Conservation (phyloP, 2,888 invertebrate species). For the Andrena bicolor region DNA sequence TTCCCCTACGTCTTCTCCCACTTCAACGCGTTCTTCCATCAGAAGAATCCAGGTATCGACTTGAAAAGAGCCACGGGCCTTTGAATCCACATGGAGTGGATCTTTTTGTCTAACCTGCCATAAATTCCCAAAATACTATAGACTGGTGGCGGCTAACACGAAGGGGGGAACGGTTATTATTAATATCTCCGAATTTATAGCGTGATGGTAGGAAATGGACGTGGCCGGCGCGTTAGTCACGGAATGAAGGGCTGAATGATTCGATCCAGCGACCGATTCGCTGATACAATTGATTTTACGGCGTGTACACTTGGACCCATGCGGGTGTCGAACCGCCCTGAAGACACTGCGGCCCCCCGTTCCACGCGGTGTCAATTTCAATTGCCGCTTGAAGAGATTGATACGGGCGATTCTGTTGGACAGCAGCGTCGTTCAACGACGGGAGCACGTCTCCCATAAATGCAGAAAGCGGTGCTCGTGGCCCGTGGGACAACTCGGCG, state of each 20-base stretch:
- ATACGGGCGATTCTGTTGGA: constrained; percentile 65
- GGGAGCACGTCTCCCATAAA: constrained; percentile 52
- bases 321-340: constrained; percentile 47
- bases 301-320: constrained; percentile 21
- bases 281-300: constrained; percentile 16
- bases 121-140: constrained; percentile 77
- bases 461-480: constrained; percentile 38
- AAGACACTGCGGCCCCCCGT: background rate
- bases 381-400: constrained; percentile 66
- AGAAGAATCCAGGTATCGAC: background rate
- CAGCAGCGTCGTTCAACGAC: constrained; percentile 38
- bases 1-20: too few relatives aligned
- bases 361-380: constrained; percentile 67
- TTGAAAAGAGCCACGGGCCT: too few relatives aligned
- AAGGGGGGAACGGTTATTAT: constrained; percentile 64
- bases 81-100: constrained; percentile 47
- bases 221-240: constrained; percentile 33
- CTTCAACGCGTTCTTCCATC: background rate
- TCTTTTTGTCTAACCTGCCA: constrained; percentile 75
- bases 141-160: constrained; percentile 17
- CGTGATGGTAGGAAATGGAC: constrained; percentile 55
- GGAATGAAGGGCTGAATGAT: constrained; percentile 12
- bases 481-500: constrained; percentile 34
- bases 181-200: constrained; percentile 77
- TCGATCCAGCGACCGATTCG: constrained; percentile 16